Evolutionary conservation across 92 coral and sea anemone genomes (phyloP), one percentile per base, ranked within the genome.

Genomic region (Isaurus tuberculatus): DNA sequence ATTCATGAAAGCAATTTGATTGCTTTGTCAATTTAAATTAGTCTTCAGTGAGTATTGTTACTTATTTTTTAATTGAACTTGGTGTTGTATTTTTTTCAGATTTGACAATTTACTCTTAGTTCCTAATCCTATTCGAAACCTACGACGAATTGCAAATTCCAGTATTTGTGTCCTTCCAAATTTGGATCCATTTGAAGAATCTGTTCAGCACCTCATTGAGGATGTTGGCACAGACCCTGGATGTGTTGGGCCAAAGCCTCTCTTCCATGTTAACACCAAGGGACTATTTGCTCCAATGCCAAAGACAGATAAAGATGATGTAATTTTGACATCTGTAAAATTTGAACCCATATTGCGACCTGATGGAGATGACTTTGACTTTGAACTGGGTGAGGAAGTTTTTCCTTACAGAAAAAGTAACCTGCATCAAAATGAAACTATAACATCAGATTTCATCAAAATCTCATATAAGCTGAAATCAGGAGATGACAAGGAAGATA

Each of bases 101-200:
- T 22, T 81, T 26, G 92, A 89, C 36, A 89, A 85, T 69, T 66
- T 89, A 25, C 89, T 89, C 20, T 86, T 89, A 3, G 42, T 80
- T 73, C 89, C 89, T 72, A 89, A 80, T 66, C 89, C 92, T 32
- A 88, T 88, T 70, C 78, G 42, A 25, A 84, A 79, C 58, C 68
- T 86, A 33, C 85, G 57, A 16, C 84, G 70, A 15, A 85, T 89
- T 23, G 72, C 89, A 16, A 85, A 88, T 69, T 73, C 88, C 46
- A 88, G 84, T 25, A 81, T 80, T 3, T 91, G 94, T 36, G 84
- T 78, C 48, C 86, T 91, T 15, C 94, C 94, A 51, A 91, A 89
- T 37, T 43, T 91, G 37, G 90, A 91, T 79, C 94, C 94, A 29
- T 91, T 88, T 91, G 90, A 91, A 19, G 86, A 49, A 9, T 88